These are phyloP conservation scores for Globodera rostochiensis DNA, from an alignment of 1,140 invertebrate genomes.

Conservation along the genomic window DNA sequence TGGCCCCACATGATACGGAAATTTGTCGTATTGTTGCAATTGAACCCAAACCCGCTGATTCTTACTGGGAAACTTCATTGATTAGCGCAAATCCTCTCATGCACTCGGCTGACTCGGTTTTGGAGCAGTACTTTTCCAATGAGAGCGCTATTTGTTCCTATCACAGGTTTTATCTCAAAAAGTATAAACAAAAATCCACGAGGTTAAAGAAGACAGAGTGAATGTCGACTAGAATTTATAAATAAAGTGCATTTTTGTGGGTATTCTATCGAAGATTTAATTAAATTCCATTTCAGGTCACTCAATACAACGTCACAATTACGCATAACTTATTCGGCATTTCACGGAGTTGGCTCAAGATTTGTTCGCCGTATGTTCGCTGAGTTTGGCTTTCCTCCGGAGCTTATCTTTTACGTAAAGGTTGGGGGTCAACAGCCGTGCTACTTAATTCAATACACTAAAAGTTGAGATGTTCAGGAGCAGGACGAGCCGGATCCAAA, in stretches of 20 bases:
- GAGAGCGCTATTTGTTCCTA: constrained; percentile 46
- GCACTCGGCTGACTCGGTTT: constrained; percentile 71
- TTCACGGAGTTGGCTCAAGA: constrained; percentile 92
- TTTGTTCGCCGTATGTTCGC: constrained; percentile 80
- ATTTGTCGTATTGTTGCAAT: constrained; percentile 80
- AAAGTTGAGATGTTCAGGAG: constrained; percentile 47
- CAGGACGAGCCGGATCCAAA: constrained; percentile 83
- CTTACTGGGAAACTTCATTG: constrained; percentile 67
- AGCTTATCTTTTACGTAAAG: constrained; percentile 75
- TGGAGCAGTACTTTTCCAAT: constrained; percentile 72
- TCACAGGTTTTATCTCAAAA: constrained; percentile 19
- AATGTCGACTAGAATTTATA: neutral
- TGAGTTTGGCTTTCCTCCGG: constrained; percentile 74
- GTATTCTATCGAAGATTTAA: too few species aligned
- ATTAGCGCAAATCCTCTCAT: constrained; percentile 55
- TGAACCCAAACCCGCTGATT: constrained; percentile 75
- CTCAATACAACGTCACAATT: constrained; percentile 73
- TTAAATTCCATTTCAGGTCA: neutral
- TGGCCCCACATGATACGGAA: constrained; percentile 83
- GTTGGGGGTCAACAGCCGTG: constrained; percentile 66
- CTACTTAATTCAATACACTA: neutral
- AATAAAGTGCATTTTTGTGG: constrained; percentile 1
- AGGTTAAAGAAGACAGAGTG: too few species aligned
- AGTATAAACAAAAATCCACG: too few species aligned
- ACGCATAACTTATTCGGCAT: constrained; percentile 86